phyloP scores from a whole-genome alignment of 2,797 vertebrate genomes.

The Ptychadena robeensis region DNA sequence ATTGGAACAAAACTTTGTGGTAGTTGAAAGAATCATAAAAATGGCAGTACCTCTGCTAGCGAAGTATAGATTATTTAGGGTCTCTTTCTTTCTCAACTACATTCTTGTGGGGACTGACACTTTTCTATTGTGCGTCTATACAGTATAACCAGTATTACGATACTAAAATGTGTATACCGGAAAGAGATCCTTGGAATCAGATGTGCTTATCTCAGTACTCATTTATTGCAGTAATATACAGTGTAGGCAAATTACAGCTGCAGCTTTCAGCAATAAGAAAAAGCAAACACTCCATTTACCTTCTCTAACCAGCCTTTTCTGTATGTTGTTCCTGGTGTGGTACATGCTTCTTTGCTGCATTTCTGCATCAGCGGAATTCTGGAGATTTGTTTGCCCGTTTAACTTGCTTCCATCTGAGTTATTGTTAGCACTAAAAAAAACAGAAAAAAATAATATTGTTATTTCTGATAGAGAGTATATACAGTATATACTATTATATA shows the following conservation, averaged over 20 bases:
- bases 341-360: conserved; percentile 24
- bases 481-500: too few relatives aligned
- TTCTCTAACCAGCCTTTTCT: conserved; percentile 40
- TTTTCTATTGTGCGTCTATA: background rate
- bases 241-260: background rate
- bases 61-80: background rate
- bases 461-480: background rate
- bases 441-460: background rate
- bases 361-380: conserved; percentile 17
- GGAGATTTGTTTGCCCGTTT: background rate
- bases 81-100: background rate
- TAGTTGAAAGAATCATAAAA: too few relatives aligned
- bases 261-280: background rate
- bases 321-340: conserved; percentile 29
- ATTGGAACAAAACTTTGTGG: too few relatives aligned
- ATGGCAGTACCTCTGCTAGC: too few relatives aligned
- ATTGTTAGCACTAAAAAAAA: conserved; percentile 45
- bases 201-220: background rate
- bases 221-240: background rate
- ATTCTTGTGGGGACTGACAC: background rate
- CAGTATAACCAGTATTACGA: background rate
- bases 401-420: conserved; percentile 40
- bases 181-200: background rate
- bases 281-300: conserved; percentile 19
- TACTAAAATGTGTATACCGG: background rate